A percentile compares a stretch with the other conserved stretches of the same genome.
These are phyloP conservation scores for Melanostigma gelatinosum DNA, from an alignment of 2,113 vertebrate genomes.

Conservation along the genomic window DNA sequence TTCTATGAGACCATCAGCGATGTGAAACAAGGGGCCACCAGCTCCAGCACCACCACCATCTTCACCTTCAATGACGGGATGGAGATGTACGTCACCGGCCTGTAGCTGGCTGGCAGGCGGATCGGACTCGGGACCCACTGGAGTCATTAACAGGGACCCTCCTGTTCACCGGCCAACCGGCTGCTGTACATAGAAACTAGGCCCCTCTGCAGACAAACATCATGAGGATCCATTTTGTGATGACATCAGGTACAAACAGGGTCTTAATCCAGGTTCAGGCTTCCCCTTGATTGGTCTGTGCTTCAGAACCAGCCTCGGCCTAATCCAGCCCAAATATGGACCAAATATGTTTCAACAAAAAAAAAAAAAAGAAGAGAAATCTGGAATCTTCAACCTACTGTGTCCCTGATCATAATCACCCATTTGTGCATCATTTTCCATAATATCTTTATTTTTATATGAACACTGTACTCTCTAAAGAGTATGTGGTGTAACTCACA, in stretches of 20 bases:
- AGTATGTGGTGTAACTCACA: conserved; percentile 62
- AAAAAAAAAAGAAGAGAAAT: conserved; percentile 33
- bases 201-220: conserved; percentile 61
- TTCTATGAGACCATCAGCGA: conserved; percentile 85
- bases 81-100: conserved; percentile 87
- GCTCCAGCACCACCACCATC: conserved; percentile 84
- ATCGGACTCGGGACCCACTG: conserved; percentile 33
- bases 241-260: conserved; percentile 79
- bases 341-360: conserved; percentile 61
- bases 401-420: conserved; percentile 65
- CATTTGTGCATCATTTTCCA: conserved; percentile 74
- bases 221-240: conserved; percentile 69
- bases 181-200: conserved; percentile 68
- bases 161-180: conserved; percentile 46
- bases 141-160: conserved; percentile 50
- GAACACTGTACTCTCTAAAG: conserved; percentile 61
- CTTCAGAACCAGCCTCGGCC: conserved; percentile 74
- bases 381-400: conserved; percentile 59
- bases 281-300: conserved; percentile 63
- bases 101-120: conserved; percentile 69
- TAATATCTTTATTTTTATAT: conserved; percentile 82
- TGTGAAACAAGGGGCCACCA: conserved; percentile 78
- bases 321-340: conserved; percentile 71
- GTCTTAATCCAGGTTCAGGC: conserved; percentile 77
- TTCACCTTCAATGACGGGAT: conserved; percentile 87